Evolutionary conservation across 2,113 vertebrate genomes (phyloP).

Genomic region (Suricata suricatta): DNA sequence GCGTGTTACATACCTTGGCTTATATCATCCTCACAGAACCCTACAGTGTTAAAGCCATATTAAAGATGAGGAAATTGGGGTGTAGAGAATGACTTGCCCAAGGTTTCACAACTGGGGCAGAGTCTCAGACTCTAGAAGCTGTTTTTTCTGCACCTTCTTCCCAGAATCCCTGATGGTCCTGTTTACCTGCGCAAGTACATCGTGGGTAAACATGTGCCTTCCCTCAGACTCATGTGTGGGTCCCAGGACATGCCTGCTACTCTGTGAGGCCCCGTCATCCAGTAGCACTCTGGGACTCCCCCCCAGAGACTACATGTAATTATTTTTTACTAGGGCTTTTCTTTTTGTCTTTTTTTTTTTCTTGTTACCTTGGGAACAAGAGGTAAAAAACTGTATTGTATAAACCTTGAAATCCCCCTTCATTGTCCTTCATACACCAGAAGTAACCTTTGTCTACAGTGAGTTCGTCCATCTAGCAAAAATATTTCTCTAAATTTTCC

Average conservation of each 20-base stretch:
- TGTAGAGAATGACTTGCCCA: not conserved
- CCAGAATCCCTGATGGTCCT: not conserved
- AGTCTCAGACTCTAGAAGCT: not conserved
- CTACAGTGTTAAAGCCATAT: not conserved
- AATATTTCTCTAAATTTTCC: not conserved
- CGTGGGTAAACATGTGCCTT: not conserved
- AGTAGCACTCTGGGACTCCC: not conserved
- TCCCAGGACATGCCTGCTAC: not conserved
- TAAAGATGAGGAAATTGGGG: not conserved
- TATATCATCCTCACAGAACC: not conserved
- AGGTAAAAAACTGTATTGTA: not conserved
- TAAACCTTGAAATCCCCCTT: not conserved
- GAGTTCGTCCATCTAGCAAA: not conserved
- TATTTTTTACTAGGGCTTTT: not conserved
- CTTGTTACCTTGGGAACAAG: not conserved
- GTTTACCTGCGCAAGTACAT: not conserved
- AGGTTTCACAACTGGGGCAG: not conserved
- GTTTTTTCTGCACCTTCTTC: not conserved
- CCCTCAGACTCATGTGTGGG: not conserved
- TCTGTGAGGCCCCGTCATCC: not conserved
- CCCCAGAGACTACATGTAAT: not conserved
- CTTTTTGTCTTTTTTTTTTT: not conserved
- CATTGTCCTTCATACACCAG: not conserved
- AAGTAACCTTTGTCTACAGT: not conserved
- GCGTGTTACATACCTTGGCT: too few relatives aligned